Evolutionary conservation across 2,113 vertebrate genomes (phyloP), one percentile per base, ranked within the genome.

Genomic region (Casuarius casuarius): DNA sequence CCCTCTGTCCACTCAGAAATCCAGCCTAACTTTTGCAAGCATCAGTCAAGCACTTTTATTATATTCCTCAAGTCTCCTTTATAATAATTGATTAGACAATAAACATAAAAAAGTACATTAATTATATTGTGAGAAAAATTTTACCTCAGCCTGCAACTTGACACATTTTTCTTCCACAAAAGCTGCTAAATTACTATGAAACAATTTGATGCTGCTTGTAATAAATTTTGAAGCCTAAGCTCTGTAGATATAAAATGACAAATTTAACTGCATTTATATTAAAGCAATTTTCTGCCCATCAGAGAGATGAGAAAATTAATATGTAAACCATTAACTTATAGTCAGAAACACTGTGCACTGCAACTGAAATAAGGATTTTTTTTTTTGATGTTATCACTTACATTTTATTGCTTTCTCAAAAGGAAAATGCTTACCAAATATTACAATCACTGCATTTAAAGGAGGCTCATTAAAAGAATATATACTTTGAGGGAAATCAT

Each of bases 271-370:
- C 95, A 97, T 97, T 97, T 97, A 96, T 96, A 96, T 97, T 97
- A 97, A 97, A 95, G 67, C 49, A 96, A 96, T 97, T 97, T 98
- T 97, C 86, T 97, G 86, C 83, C 97, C 78, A 98, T 97, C 95
- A 97, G 72, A 97, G 29, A 97, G 52, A 97, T 93, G 93, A 97
- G 75, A 94, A 97, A 97, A 97, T 97, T 97, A 97, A 97, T 95
- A 97, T 95, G 91, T 94, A 97, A 98, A 93, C 72, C 76, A 97
- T 97, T 98, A 97, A 97, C 56, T 90, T 97, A 94, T 65, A 96
- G 56, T 89, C 92, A 97, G 88, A 97, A 95, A 81, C 42, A 91
- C 38, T 96, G 68, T 84, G 59, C 81, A 92, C 52, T 93, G 84
- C 93, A 94, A 95, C 21, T 87, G 72, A 94, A 96, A 96, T 91